These are phyloP conservation scores for Bucorvus abyssinicus DNA, from an alignment of 2,797 vertebrate species.

Conservation along the genomic window DNA sequence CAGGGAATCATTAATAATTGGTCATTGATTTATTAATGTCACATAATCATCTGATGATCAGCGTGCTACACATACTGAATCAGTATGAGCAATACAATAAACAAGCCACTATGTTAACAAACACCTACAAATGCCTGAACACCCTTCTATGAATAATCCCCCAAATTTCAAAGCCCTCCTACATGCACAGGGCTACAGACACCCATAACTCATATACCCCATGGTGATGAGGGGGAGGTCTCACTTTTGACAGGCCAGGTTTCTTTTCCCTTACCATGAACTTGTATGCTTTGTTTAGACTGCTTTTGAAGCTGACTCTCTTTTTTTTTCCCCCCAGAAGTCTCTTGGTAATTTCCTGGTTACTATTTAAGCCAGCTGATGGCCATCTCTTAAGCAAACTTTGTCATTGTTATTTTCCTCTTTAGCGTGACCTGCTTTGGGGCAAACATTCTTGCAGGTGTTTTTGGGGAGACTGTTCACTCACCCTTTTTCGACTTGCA, in stretches of 20 bases:
- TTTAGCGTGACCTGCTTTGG: neutral
- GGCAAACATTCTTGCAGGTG: neutral
- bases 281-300: neutral
- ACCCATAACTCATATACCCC: accelerated
- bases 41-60: neutral
- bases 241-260: accelerated
- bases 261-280: neutral
- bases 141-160: neutral
- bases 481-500: neutral
- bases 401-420: conserved; percentile 4
- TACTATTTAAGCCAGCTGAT: conserved; percentile 50
- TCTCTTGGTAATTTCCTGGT: conserved; percentile 13
- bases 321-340: neutral
- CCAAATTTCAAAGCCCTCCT: neutral
- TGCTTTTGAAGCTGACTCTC: neutral
- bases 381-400: conserved; percentile 21
- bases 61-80: accelerated
- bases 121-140: neutral
- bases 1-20: neutral
- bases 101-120: neutral
- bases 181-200: neutral
- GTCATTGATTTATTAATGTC: neutral
- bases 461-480: neutral
- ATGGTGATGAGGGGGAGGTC: accelerated
- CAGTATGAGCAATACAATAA: neutral